These are phyloP conservation scores for Polypterus senegalus DNA, from an alignment of 2,113 vertebrate genomes.

Conservation along the genomic window DNA sequence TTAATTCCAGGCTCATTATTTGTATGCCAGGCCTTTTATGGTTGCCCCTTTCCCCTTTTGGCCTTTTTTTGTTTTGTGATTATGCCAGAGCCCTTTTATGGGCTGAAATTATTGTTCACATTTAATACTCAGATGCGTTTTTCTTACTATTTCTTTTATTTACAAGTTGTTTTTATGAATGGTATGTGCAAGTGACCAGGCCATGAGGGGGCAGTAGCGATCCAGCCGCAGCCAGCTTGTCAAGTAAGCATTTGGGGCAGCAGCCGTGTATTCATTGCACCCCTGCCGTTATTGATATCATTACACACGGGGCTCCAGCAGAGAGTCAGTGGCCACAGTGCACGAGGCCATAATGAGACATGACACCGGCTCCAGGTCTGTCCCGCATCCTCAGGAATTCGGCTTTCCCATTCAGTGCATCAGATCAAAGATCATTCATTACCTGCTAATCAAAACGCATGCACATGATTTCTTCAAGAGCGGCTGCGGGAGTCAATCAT, in stretches of 20 bases:
- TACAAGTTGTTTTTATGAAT: background rate
- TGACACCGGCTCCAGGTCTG: slow-evolving; percentile 67
- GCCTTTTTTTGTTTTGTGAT: no score
- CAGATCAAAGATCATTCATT: slow-evolving; percentile 59
- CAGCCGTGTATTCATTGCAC: slow-evolving; percentile 69
- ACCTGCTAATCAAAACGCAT: slow-evolving; percentile 64
- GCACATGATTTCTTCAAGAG: slow-evolving; percentile 31
- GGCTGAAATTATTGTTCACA: background rate
- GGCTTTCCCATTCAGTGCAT: slow-evolving; percentile 61
- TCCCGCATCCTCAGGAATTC: slow-evolving; percentile 57
- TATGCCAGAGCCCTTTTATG: background rate
- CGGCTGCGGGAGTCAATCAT: background rate
- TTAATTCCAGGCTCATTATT: no score
- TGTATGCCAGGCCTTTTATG: no score
- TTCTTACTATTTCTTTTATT: background rate
- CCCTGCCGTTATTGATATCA: slow-evolving; percentile 67
- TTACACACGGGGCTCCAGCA: slow-evolving; percentile 53
- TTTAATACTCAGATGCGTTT: background rate
- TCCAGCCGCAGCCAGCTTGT: slow-evolving; percentile 40
- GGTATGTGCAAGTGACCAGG: slow-evolving; percentile 7
- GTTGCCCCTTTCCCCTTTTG: no score
- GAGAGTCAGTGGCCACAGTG: slow-evolving; percentile 45
- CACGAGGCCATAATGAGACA: slow-evolving; percentile 50
- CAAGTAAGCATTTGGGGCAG: slow-evolving; percentile 59
- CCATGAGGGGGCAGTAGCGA: slow-evolving; percentile 17